Base-by-base conservation (phyloP, 2,797 vertebrate genomes). In the Malacoraja senta region DNA sequence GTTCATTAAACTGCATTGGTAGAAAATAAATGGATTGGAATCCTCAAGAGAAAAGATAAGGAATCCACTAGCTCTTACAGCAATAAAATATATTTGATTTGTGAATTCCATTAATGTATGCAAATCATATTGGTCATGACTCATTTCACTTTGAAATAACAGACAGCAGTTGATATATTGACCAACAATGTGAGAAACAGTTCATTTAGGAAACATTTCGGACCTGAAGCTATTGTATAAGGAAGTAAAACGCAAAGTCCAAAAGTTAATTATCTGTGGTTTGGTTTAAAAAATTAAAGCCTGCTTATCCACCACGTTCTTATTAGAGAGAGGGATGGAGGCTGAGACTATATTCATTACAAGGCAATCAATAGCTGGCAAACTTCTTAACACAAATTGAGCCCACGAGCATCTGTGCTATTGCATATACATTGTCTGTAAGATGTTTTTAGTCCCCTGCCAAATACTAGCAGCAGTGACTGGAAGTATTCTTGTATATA, bases 151-250 rank as follows among this genome's bases (percentile, higher is more conserved):
- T 29, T 2, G 29, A 63, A 65, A 86, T 86, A 63, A 53, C 17
- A 71, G 65, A 12, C 68, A 91, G 21, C 32, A 74, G 68, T 44
- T 26, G 71, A 38, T 72, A 74, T 38, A 74, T 74, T 91, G 90
- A 91, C 38, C 12, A 71, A 44, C 24, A 74, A 91, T 35, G 38
- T 91, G 90, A 91, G 71, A 29, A 21, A 91, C 17, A 53, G 68
- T 17, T 91, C 38, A 91, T 72, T 91, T 74, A 86, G 53, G 58
- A 86, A 86, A 86, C 90, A 38, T 91, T 91, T 74, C 12, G 10
- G 24, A 15, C 17, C 68, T 91, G 38, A 29, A 74, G 29, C 9
- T 44, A 91, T 74, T 24, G 65, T 26, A 12, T 72, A 72, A 74
- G 32, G n/a, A 72, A 38, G 90, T 44, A 53, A 91, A 44, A 72